Evolutionary conservation across 2,113 vertebrate species (phyloP), one percentile per base, ranked within the genome.

Genomic region (Crypturellus undulatus): DNA sequence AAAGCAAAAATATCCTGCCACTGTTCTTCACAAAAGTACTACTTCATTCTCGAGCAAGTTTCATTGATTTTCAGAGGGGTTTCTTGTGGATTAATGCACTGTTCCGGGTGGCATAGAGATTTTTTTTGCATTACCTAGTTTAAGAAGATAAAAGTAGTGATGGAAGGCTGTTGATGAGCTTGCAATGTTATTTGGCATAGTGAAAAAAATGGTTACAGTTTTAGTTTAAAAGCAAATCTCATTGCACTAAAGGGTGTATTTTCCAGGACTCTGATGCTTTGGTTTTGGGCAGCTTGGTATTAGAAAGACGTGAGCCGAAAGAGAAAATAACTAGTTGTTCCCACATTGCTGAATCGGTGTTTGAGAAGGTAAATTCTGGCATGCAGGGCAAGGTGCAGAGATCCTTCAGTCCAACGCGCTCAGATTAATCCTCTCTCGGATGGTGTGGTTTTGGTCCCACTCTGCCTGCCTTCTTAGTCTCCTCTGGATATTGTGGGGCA

Each of bases 401-500:
- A 76, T 21, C 32, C 10, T 91, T 19, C 49, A 52, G 32, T 30
- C 34, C 47, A 64, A 11, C 82, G 6, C 11, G 6, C 25, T 82
- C 51, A 7, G 8, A 12, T 56, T 42, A 49, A 92, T 84, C 4
- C 18, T 4, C 5, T 65, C 10, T 49, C 20, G 26, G 59, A 5
- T 70, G 51, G 20, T 25, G 36, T 67, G 26, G 22, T 34, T 26
- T 10, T 43, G 5, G 21, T 87, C 36, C 42, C 26, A 19, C 21
- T 1, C 0, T 7, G 21, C 30, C 26, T 9, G 21, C 5, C 38
- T 38, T 38, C 6, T 6, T 51, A 9, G 16, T 76, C 22, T 82
- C 5, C 10, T 3, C 7, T 30, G 16, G 3, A 4, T 14, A 69
- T 7, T 7, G 0, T 3, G 42, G 7, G 18, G 13, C 16, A 60